These are phyloP conservation scores for Cyprinodon tularosa DNA, from an alignment of 2,113 vertebrate genomes.

Conservation along the genomic window DNA sequence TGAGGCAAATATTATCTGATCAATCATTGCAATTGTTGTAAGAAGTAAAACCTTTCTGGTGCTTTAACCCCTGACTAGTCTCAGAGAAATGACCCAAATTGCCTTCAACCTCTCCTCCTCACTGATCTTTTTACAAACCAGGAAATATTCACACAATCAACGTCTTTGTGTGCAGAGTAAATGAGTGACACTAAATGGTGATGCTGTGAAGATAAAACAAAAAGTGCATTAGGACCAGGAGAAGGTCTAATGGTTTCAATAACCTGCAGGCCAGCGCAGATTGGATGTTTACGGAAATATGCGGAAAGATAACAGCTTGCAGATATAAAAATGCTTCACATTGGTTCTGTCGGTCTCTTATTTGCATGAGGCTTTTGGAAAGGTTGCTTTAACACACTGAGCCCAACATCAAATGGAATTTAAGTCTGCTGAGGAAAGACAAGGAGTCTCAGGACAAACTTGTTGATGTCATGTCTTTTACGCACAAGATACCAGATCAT, in stretches of 20 bases:
- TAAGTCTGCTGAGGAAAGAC: constrained; percentile 11
- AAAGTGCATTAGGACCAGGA: not conserved
- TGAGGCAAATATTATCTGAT: too few relatives aligned
- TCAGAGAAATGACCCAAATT: not conserved
- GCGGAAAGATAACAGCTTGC: not conserved
- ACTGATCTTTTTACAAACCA: not conserved
- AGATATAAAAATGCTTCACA: constrained; percentile 4
- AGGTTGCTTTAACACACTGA: constrained; percentile 6
- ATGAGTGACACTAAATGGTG: not conserved
- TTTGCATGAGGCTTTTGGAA: constrained; percentile 35
- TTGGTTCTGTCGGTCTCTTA: constrained; percentile 22
- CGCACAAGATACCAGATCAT: constrained; percentile 52
- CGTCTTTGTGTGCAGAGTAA: not conserved
- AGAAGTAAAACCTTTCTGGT: not conserved
- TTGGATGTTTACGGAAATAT: constrained; percentile 18
- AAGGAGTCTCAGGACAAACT: constrained; percentile 60
- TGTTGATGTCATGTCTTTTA: constrained; percentile 74
- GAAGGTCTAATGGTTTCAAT: not conserved
- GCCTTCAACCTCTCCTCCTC: not conserved
- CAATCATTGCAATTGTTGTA: too few relatives aligned
- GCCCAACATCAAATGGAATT: constrained; percentile 51
- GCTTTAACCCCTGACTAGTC: not conserved
- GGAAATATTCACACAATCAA: not conserved
- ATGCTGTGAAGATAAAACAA: not conserved
- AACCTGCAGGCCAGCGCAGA: constrained; percentile 24